Evolutionary conservation across 2,888 invertebrate genomes (phyloP).

Genomic region (Xylocampa areola): DNA sequence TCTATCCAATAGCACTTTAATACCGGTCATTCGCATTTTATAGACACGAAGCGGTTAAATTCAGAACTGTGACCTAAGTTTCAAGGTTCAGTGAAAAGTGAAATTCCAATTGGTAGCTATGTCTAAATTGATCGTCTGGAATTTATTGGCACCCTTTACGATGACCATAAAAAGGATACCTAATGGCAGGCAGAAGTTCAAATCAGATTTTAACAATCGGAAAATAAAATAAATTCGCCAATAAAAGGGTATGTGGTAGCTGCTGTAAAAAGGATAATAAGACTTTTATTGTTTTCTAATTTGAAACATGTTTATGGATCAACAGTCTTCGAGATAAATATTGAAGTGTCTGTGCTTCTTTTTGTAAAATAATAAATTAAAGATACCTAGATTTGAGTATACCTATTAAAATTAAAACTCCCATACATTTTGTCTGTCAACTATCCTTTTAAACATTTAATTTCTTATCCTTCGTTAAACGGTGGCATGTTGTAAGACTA

Average conservation of each 20-base stretch:
- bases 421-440: too few relatives aligned
- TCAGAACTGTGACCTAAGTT: slow-evolving; percentile 19
- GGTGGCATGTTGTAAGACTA: too few relatives aligned
- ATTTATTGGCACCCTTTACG: slow-evolving; percentile 59
- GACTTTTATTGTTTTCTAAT: slow-evolving; percentile 32
- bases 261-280: slow-evolving; percentile 35
- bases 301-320: slow-evolving; percentile 7
- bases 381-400: too few relatives aligned
- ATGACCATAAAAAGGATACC: slow-evolving; percentile 44
- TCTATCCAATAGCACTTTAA: slow-evolving; percentile 3
- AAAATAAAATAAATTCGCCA: slow-evolving; percentile 51
- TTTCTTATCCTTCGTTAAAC: too few relatives aligned
- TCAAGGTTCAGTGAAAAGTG: slow-evolving; percentile 21
- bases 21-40: slow-evolving; percentile 3
- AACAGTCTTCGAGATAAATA: background rate
- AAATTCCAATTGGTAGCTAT: slow-evolving; percentile 36
- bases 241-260: slow-evolving; percentile 46
- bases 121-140: slow-evolving; percentile 51
- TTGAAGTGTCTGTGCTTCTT: too few relatives aligned
- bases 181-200: slow-evolving; percentile 37
- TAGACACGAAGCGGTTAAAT: slow-evolving; percentile 14
- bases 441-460: too few relatives aligned
- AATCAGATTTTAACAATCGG: slow-evolving; percentile 51
- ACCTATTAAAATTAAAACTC: too few relatives aligned
- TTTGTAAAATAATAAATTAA: too few relatives aligned